A percentile compares a stretch with the other conserved stretches of the same genome.
Evolutionary conservation across 2,797 vertebrate genomes (phyloP).

Genomic region (Scleropages formosus): DNA sequence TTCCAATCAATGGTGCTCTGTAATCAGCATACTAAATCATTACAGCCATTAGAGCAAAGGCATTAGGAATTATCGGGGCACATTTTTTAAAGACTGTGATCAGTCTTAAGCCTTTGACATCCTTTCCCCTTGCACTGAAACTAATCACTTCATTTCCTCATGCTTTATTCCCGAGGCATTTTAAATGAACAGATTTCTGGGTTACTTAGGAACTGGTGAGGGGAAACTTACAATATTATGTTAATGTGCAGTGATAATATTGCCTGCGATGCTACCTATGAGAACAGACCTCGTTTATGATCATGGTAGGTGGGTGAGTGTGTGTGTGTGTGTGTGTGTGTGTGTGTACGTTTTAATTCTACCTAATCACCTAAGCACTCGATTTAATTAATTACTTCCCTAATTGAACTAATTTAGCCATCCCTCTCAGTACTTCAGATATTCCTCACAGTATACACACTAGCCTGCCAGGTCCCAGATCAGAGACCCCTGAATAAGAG

Average conservation of each 20-base stretch:
- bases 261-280: background rate
- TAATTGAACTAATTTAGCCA: no score
- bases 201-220: background rate
- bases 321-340: background rate
- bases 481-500: no score
- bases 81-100: conserved; percentile 18
- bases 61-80: conserved; percentile 8
- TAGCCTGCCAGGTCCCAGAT: no score
- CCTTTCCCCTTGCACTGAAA: conserved; percentile 6
- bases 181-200: background rate
- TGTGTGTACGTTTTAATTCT: no score
- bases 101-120: conserved; percentile 16
- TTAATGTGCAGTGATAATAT: background rate
- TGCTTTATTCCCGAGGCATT: background rate
- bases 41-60: conserved; percentile 8
- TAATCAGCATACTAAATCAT: conserved; percentile 26
- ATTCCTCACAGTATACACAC: no score
- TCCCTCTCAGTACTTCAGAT: no score
- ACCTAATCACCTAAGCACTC: no score
- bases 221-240: background rate
- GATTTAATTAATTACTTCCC: no score
- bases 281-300: background rate
- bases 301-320: background rate
- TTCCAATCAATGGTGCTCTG: conserved; percentile 6
- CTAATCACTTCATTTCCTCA: conserved; percentile 17